A percentile compares a stretch with the other conserved stretches of the same genome.
Evolutionary conservation across 2,888 invertebrate genomes (phyloP).

Genomic region (Scaptomyza parva): DNA sequence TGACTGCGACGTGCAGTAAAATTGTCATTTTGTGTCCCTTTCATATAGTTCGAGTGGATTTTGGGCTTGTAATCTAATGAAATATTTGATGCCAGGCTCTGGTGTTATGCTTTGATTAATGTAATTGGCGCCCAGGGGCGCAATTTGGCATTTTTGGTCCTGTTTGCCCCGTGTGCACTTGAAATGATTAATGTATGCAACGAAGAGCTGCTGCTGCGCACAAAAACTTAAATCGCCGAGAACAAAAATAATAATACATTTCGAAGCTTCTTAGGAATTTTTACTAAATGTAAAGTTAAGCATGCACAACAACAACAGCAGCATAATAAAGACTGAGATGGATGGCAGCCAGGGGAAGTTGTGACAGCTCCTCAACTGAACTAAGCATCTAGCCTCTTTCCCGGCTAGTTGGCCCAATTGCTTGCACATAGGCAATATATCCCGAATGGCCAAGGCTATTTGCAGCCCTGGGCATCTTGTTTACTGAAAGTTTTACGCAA

Average conservation of each 20-base stretch:
- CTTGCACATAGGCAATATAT: conserved; percentile 29
- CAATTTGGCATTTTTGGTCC: conserved; percentile 59
- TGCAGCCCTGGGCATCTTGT: conserved; percentile 49
- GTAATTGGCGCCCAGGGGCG: conserved; percentile 65
- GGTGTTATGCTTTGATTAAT: conserved; percentile 65
- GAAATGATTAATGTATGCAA: conserved; percentile 65
- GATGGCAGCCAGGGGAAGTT: conserved; percentile 47
- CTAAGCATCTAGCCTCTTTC: conserved; percentile 9
- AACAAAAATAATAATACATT: conserved; percentile 45
- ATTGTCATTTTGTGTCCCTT: conserved; percentile 62
- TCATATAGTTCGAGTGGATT: conserved; percentile 43
- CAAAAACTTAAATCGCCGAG: conserved; percentile 43
- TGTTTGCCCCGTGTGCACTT: conserved; percentile 37
- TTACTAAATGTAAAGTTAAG: conserved; percentile 56
- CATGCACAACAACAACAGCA: conserved; percentile 50
- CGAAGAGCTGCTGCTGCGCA: conserved; percentile 21
- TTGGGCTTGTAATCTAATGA: conserved; percentile 47
- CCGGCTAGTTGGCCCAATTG: conserved; percentile 24
- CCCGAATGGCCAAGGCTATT: conserved; percentile 38
- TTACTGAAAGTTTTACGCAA: conserved; percentile 73
- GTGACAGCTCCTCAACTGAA: conserved; percentile 34
- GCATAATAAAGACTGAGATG: conserved; percentile 42
- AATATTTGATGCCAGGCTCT: conserved; percentile 56
- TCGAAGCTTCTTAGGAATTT: conserved; percentile 32
- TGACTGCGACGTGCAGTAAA: conserved; percentile 35